These are phyloP conservation scores for Laterallus jamaicensis DNA, from an alignment of 2,113 vertebrate genomes.

Conservation along the genomic window DNA sequence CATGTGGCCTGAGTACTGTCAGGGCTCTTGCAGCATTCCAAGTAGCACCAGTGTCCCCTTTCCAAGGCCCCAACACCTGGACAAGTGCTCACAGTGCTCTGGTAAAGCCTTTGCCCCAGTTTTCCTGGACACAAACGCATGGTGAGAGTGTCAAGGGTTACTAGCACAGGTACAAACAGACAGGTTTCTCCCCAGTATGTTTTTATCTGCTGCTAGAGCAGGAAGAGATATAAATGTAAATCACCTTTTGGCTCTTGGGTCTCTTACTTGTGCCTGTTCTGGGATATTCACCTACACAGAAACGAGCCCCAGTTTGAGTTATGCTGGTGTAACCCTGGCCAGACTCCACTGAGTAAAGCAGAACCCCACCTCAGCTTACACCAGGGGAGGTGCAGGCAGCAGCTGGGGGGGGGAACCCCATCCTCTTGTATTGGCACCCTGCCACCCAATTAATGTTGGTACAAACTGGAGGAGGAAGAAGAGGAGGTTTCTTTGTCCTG, in stretches of 20 bases:
- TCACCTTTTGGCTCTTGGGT: background rate
- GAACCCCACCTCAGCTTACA: background rate
- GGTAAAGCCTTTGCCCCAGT: background rate
- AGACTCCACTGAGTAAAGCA: background rate
- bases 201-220: background rate
- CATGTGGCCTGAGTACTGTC: background rate
- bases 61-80: background rate
- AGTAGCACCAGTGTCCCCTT: background rate
- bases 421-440: background rate
- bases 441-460: accelerated
- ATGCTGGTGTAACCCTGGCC: background rate
- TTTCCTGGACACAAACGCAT: background rate
- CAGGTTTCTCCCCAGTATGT: background rate
- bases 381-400: background rate
- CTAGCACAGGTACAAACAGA: background rate
- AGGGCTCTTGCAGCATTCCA: background rate
- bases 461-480: background rate
- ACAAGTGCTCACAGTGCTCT: background rate
- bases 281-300: background rate
- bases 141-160: background rate
- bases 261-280: background rate
- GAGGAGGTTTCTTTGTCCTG: background rate
- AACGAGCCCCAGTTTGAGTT: background rate
- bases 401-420: background rate
- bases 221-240: background rate